Conservation (phyloP, 2,797 vertebrate species). For the Sitta carolinensis region DNA sequence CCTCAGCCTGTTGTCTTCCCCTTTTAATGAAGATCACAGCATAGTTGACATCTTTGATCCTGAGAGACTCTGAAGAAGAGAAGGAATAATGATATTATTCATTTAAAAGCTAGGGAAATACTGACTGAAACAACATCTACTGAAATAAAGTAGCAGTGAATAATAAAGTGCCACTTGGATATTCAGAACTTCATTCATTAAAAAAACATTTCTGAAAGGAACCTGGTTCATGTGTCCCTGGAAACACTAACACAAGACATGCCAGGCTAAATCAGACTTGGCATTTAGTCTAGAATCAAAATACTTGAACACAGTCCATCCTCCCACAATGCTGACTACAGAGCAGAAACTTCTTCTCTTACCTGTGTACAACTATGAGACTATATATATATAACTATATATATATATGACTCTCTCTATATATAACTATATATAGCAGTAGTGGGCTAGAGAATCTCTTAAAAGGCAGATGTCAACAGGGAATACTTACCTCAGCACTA, state of each 20-base stretch:
- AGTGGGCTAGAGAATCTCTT: neutral
- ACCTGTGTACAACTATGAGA: neutral
- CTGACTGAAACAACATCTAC: neutral
- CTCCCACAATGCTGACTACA: neutral
- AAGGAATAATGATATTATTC: neutral
- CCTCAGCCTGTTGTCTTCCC: neutral
- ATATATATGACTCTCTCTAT: too few species aligned
- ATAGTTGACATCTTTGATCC: neutral
- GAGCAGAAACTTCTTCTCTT: neutral
- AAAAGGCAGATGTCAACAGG: neutral
- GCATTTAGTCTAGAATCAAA: neutral
- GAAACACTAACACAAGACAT: neutral
- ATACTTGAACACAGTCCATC: neutral
- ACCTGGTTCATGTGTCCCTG: neutral
- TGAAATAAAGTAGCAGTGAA: slow-evolving; percentile 9
- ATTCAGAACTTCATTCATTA: slow-evolving; percentile 40
- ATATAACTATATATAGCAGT: neutral
- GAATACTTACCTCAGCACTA: neutral
- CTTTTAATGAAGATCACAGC: slow-evolving; percentile 34
- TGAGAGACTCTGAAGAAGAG: neutral
- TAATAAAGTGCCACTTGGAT: slow-evolving; percentile 4
- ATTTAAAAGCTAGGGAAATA: slow-evolving; percentile 1
- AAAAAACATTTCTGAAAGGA: slow-evolving; percentile 27
- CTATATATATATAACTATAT: neutral
- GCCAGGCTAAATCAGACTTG: neutral